phyloP scores from a whole-genome alignment of 2,797 vertebrate genomes.

The Anabacerthia variegaticeps region DNA sequence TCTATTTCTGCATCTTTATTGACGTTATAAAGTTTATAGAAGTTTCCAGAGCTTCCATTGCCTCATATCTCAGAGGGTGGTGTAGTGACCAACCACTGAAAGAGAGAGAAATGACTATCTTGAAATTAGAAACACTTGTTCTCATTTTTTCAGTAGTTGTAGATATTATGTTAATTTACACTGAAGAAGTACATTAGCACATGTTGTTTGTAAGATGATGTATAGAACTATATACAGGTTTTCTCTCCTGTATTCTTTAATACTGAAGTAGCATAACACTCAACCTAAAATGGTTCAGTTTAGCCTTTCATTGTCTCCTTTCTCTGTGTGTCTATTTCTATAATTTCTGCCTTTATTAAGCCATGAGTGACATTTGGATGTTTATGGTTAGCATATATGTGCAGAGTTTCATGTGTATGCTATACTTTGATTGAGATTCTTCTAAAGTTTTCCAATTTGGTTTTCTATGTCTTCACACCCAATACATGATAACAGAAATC shows the following conservation, averaged over 20 bases:
- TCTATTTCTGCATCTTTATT: background rate
- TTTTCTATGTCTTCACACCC: background rate
- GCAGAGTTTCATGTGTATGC: background rate
- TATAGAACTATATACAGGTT: background rate
- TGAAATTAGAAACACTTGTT: background rate
- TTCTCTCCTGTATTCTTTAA: background rate
- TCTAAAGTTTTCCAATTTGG: background rate
- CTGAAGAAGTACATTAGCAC: background rate
- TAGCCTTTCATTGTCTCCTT: background rate
- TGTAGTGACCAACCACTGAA: background rate
- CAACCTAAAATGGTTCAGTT: background rate
- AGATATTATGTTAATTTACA: background rate
- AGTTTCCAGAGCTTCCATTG: background rate
- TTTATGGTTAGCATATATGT: background rate
- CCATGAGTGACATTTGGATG: background rate
- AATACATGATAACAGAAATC: background rate
- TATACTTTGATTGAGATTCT: accelerated
- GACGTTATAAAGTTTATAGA: background rate
- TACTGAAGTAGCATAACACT: background rate
- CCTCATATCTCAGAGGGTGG: background rate
- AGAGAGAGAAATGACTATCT: background rate
- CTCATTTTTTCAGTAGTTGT: background rate
- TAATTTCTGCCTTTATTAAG: background rate
- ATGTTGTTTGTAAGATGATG: accelerated
- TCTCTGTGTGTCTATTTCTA: background rate